Conservation (phyloP, 2,797 vertebrate species). For the Meda fulgida region DNA sequence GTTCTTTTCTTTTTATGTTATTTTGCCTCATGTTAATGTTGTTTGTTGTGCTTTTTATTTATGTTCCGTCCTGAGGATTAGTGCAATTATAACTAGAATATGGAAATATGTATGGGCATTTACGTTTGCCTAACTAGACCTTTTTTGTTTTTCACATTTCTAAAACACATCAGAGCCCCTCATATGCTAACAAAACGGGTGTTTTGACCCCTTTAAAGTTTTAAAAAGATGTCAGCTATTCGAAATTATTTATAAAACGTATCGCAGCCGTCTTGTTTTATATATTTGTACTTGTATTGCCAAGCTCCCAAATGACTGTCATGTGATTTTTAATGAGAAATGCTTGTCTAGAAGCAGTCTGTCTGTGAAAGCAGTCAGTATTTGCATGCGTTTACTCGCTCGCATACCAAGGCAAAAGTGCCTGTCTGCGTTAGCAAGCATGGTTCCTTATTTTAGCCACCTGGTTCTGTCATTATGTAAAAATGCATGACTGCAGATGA, state of each 20-base stretch:
- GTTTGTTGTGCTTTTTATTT: slow-evolving; percentile 80
- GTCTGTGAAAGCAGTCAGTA: slow-evolving; percentile 35
- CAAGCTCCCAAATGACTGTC: slow-evolving; percentile 29
- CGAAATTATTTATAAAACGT: slow-evolving; percentile 54
- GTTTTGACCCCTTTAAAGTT: slow-evolving; percentile 45
- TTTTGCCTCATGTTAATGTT: slow-evolving; percentile 60
- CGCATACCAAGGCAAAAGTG: not conserved
- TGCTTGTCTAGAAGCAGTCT: slow-evolving; percentile 24
- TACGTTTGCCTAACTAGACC: slow-evolving; percentile 22
- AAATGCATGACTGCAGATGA: slow-evolving; percentile 48
- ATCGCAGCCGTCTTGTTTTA: slow-evolving; percentile 49
- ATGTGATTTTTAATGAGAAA: slow-evolving; percentile 35
- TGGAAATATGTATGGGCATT: slow-evolving; percentile 60
- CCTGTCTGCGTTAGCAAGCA: slow-evolving; percentile 27
- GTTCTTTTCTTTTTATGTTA: slow-evolving; percentile 52
- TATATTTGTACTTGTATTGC: slow-evolving; percentile 58
- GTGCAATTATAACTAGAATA: slow-evolving; percentile 84
- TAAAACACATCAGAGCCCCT: slow-evolving; percentile 16
- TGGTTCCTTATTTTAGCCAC: slow-evolving; percentile 33
- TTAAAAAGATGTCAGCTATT: slow-evolving; percentile 44
- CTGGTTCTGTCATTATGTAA: slow-evolving; percentile 23
- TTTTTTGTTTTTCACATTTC: slow-evolving; percentile 36
- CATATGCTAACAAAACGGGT: slow-evolving; percentile 26
- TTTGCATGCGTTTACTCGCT: slow-evolving; percentile 46
- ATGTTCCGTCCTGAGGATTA: slow-evolving; percentile 82